phyloP scores from a whole-genome alignment of 2,797 vertebrate genomes.

The Enteromius unitaeniatus region DNA sequence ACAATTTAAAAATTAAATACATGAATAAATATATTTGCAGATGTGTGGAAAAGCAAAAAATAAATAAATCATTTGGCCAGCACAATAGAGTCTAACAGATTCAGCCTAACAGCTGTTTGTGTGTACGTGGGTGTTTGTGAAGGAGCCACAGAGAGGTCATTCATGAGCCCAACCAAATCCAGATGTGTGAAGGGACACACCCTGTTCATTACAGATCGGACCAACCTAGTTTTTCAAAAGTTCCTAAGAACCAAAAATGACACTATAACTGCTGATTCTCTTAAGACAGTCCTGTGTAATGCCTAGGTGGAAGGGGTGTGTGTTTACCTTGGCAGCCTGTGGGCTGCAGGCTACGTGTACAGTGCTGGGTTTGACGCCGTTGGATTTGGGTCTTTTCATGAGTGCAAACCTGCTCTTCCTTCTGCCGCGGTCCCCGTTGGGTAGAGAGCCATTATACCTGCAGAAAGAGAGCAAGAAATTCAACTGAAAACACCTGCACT shows the following conservation, averaged over 20 bases:
- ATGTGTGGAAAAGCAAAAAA: background rate
- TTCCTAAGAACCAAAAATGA: background rate
- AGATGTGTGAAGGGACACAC: slow-evolving; percentile 52
- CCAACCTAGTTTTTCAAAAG: background rate
- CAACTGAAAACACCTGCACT: slow-evolving; percentile 15
- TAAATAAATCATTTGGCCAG: too few relatives aligned
- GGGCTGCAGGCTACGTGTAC: slow-evolving; percentile 96
- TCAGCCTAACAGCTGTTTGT: background rate
- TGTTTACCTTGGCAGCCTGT: slow-evolving; percentile 94
- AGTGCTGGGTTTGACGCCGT: slow-evolving; percentile 98
- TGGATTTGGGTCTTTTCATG: slow-evolving; percentile 95
- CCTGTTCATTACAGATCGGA: slow-evolving; percentile 25
- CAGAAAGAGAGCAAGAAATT: slow-evolving; percentile 40
- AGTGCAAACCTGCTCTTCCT: slow-evolving; percentile 98
- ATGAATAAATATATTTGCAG: too few relatives aligned
- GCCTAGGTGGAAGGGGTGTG: slow-evolving; percentile 31
- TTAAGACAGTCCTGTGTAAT: slow-evolving; percentile 5
- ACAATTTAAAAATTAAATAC: background rate
- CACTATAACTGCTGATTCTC: background rate
- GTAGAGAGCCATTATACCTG: slow-evolving; percentile 99
- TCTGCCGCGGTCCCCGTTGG: slow-evolving; percentile 95
- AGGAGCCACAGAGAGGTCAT: slow-evolving; percentile 43
- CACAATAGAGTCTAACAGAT: background rate
- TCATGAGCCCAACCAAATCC: slow-evolving; percentile 50
- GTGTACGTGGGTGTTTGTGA: slow-evolving; percentile 14